A percentile compares a stretch with the other conserved stretches of the same genome.
phyloP scores from a whole-genome alignment of 2,113 vertebrate genomes.

The Seriola quinqueradiata region DNA sequence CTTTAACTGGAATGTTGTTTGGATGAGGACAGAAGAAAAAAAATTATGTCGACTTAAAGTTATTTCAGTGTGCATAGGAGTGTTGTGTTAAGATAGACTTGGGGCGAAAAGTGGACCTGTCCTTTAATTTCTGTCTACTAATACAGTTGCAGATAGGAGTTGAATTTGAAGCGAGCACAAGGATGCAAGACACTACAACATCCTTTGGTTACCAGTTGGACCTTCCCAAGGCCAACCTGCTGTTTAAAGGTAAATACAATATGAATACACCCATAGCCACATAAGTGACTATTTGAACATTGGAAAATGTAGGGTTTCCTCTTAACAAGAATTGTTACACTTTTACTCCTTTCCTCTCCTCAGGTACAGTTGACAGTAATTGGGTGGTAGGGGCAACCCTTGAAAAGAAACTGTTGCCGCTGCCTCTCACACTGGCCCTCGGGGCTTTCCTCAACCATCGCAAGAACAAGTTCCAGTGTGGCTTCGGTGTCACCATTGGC shows the following conservation, averaged over 20 bases:
- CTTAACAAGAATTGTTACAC: background rate
- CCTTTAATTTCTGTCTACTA: background rate
- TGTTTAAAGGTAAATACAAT: constrained; percentile 89
- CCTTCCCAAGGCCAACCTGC: constrained; percentile 91
- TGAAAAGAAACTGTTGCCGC: constrained; percentile 92
- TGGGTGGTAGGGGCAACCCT: constrained; percentile 92
- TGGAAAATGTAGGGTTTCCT: background rate
- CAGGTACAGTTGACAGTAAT: constrained; percentile 92
- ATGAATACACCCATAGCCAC: background rate
- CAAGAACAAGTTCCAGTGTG: constrained; percentile 95
- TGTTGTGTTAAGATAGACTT: background rate
- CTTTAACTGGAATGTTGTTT: too few species aligned
- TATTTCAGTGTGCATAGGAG: background rate
- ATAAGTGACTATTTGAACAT: background rate
- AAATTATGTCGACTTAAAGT: too few species aligned
- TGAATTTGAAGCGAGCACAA: constrained; percentile 91
- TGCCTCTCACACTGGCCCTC: constrained; percentile 90
- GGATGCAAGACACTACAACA: constrained; percentile 91
- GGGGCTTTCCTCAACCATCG: constrained; percentile 94
- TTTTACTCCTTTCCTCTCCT: background rate
- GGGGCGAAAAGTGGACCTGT: background rate
- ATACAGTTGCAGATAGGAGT: constrained; percentile 91
- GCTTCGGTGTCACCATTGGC: constrained; percentile 92
- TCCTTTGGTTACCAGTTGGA: constrained; percentile 93
- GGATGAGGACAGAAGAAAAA: too few species aligned